Base-by-base conservation (phyloP, 2,888 invertebrate species). In the Acronicta alni region DNA sequence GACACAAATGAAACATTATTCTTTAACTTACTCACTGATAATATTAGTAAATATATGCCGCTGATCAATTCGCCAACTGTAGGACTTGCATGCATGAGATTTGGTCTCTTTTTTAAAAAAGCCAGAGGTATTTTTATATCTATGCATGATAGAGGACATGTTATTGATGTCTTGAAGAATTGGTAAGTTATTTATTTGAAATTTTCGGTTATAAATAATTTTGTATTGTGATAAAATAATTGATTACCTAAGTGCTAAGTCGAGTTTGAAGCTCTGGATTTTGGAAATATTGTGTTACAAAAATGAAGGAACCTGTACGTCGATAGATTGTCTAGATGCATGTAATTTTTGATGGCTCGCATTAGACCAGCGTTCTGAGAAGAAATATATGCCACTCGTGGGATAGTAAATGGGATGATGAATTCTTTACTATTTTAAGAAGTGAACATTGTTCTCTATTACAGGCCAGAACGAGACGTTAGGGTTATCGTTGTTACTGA, bases 61-160 rank as follows among this genome's bases (percentile, higher is more conserved):
- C 97, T 99, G 80, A 97, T 99, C n/a, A 99, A 99, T 86, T 99
- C 99, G 2, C 99, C 99, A 0, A 98, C 98, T 0, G 98, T 99
- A 10, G 98, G 99, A 6, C 94, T 97, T 81, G 99, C 98, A 0
- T 99, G 99, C 85, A 98, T 98, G 92, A 97, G 97, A 81, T 99
- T 98, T 85, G 99, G 99, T 35, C 95, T 98, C 58, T 97, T 98
- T 81, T 98, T 97, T 86, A 95, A 98, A 59, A 95, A 98, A 84
- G 98, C 98, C 0, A 96, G 98, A 81, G 99, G 99, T 61, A 95
- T 99, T 3, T 99, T 98, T 86, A 96, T 99, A 62, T 98, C 98
- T 2, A 97, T 98, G 77, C 97, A 98, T 83, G 98, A 99, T 88
- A 96, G 96, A 73, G 98, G 98, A 17, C 97, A 98, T 83, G 95